Evolutionary conservation across 2,113 vertebrate genomes (phyloP), one percentile per base, ranked within the genome.

Genomic region (Melanocharis versteri): DNA sequence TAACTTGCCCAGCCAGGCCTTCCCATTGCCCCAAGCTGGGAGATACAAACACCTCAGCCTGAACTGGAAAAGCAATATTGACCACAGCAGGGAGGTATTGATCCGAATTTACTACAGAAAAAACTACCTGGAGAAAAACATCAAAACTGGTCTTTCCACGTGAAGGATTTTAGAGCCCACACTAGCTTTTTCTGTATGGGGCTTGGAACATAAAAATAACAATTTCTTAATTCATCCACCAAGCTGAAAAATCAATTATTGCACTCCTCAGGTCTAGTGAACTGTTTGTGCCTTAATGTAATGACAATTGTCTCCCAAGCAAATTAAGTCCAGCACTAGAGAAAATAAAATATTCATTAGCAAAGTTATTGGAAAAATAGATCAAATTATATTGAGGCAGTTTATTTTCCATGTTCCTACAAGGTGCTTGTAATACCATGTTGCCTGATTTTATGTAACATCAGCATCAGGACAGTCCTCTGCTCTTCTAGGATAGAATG

Each of bases 291-390:
- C 89, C 83, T 90, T 87, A 90, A 90, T 79, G 80, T 68, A 97
- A 95, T 83, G 86, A 87, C 83, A 90, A 53, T 95, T 90, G 77
- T 94, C 83, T 95, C 89, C 86, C 69, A 50, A 90, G 89, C 57
- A 96, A 90, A 96, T 97, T 96, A 95, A 97, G 93, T 90, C 90
- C 90, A 92, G 73, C 79, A 79, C 80, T 82, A 89, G 24, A 51
- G 80, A 92, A 97, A 97, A 96, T 97, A 96, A 97, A 97, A 96
- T 97, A 97, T 97, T 97, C 92, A 97, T 97, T 97, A 92, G 93
- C 71, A 66, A 93, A 71, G 66, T 97, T 97, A 97, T 97, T 97
- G 91, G 90, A 97, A 94, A 96, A 92, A 92, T 97, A 96, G 72
- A 97, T 97, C 97, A 97, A 91, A 76, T 87, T 89, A 93, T 91